Base-by-base conservation (phyloP, 2,113 vertebrate genomes). In the Crotalus horridus region DNA sequence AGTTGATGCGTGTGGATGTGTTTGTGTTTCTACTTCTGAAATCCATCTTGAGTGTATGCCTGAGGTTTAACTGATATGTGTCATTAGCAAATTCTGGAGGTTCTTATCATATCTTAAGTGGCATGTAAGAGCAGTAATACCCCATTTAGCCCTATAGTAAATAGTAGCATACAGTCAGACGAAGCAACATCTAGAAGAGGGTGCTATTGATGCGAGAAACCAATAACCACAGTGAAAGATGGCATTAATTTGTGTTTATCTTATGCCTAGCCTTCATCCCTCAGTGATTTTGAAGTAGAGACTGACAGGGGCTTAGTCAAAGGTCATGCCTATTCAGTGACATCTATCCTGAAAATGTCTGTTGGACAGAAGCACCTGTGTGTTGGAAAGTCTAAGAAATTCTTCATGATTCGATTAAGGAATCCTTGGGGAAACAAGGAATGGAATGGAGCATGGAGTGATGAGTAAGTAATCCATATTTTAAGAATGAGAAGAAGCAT, bases 401-500 rank as follows among this genome's bases (percentile, higher is more conserved):
- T 99, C 3, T 98, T 98, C 81, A 97, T 99, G 98, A 96, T 99
- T 95, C 98, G 98, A 92, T 97, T 99, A 98, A 98, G 99, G 95
- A 99, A 99, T 85, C 99, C 99, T 20, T 98, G 99, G 98, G 99
- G 99, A 29, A 98, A 97, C 87, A 98, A 93, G 0, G 99, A 99
- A 94, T 99, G 99, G 99, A 98, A 96, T 0, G 99, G 99, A 0
- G 91, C 99, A 26, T 99, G 99, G 99, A 99, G 99, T 1, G 99
- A 99, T 97, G 97, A 96, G 99, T 99, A 94, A 97, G 98, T 91
- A 91, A 56, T 90, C 6, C 7, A 54, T 11, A 24, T 1, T 20
- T 13, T 58, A 0, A 1, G 74, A 43, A 39, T 0, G 87, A 3
- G 39, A 20, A 12, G 58, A 26, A 56, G 87, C 74, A 48, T 61